A percentile compares a stretch with the other conserved stretches of the same genome.
Conservation (phyloP, 1,140 invertebrate species). For the Brevipalpus yothersi region DNA sequence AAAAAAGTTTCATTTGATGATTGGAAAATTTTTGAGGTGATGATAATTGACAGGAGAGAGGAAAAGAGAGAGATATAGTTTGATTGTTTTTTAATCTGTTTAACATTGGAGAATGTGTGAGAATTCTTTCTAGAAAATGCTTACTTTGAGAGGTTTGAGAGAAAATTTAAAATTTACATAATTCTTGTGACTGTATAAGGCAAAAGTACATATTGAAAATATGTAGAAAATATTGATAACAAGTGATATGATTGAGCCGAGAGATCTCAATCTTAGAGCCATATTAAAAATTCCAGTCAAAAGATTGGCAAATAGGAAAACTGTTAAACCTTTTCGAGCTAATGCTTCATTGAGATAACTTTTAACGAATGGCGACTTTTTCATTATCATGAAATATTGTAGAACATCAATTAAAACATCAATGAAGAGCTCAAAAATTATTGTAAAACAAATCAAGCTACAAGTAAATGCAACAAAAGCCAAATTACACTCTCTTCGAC, state of each 20-base stretch:
- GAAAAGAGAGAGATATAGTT: too few species aligned
- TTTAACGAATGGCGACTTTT: background rate
- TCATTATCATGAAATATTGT: background rate
- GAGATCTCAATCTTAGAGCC: background rate
- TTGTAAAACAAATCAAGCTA: slow-evolving; percentile 26
- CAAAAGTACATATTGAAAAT: background rate
- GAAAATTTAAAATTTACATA: background rate
- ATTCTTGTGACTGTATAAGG: background rate
- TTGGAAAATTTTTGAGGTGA: too few species aligned
- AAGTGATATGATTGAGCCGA: background rate
- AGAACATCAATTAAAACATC: slow-evolving; percentile 1
- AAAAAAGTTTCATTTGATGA: too few species aligned
- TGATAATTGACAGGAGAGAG: too few species aligned
- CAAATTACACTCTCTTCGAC: slow-evolving; percentile 43
- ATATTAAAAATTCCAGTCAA: slow-evolving; percentile 48
- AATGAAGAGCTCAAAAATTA: slow-evolving; percentile 26
- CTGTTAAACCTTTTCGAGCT: slow-evolving; percentile 45
- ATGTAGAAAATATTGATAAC: background rate
- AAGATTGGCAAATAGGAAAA: slow-evolving; percentile 51
- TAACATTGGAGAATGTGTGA: too few species aligned
- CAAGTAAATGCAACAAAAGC: slow-evolving; percentile 42
- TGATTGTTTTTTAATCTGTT: too few species aligned
- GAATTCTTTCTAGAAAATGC: too few species aligned
- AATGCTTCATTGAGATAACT: slow-evolving; percentile 20
- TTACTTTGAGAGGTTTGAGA: background rate